phyloP scores from a whole-genome alignment of 2,797 vertebrate species.

The Chelonia mydas region DNA sequence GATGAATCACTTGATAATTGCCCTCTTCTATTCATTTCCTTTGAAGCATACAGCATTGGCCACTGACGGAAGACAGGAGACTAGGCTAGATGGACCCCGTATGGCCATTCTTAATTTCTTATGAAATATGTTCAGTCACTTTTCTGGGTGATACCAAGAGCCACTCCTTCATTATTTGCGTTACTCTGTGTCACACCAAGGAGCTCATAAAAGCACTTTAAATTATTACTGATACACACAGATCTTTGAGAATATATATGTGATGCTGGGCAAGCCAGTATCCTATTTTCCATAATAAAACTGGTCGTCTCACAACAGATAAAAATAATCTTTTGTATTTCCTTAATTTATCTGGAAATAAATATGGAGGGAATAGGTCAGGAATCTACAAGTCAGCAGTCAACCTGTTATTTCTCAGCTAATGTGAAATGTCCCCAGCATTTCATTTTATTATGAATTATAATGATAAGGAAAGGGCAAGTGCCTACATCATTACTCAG shows the following conservation, averaged over 20 bases:
- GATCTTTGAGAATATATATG: background rate
- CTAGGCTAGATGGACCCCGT: background rate
- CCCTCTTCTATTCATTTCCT: background rate
- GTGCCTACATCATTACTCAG: constrained; percentile 70
- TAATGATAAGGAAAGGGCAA: constrained; percentile 72
- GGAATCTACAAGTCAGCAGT: constrained; percentile 36
- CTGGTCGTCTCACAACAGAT: background rate
- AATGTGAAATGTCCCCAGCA: constrained; percentile 10
- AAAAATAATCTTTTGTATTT: background rate
- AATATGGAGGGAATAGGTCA: background rate
- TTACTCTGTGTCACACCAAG: background rate
- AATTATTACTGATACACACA: background rate
- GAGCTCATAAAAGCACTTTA: fast-evolving
- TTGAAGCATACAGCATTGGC: background rate
- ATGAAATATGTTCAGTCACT: background rate
- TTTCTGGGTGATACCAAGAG: background rate
- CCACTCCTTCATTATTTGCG: background rate
- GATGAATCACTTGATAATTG: background rate
- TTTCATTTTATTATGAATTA: constrained; percentile 68
- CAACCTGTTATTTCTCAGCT: constrained; percentile 52
- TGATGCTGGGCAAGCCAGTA: background rate
- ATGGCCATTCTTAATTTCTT: background rate
- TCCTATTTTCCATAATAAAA: background rate
- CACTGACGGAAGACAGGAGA: background rate
- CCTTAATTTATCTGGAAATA: constrained; percentile 46